These are phyloP conservation scores for Leptobrachium leishanense DNA, from an alignment of 2,113 vertebrate genomes.

Conservation along the genomic window DNA sequence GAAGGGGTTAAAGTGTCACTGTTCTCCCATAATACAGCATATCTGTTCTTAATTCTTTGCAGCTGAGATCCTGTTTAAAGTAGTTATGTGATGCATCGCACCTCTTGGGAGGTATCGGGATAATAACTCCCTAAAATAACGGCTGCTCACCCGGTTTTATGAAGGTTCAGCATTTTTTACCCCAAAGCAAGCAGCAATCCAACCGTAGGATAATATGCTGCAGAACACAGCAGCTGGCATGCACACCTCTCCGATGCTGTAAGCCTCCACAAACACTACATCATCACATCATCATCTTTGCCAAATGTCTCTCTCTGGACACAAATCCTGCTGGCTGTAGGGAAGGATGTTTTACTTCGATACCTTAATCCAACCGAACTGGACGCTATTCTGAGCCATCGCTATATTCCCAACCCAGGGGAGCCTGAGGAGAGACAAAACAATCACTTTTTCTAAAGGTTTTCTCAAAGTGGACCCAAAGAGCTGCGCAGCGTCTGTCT, in stretches of 20 bases:
- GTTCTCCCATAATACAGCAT: conserved; percentile 16
- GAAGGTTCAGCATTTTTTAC: conserved; percentile 16
- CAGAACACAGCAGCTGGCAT: conserved; percentile 8
- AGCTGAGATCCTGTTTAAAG: conserved; percentile 39
- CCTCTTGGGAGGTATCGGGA: conserved; percentile 37
- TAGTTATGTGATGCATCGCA: conserved; percentile 23
- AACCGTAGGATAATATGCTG: not conserved
- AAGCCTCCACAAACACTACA: not conserved
- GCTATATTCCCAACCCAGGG: too few relatives aligned
- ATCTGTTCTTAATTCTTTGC: conserved; percentile 36
- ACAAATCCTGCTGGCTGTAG: not conserved
- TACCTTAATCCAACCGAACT: too few relatives aligned
- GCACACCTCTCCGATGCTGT: not conserved
- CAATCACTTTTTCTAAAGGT: too few relatives aligned
- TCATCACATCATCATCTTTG: not conserved
- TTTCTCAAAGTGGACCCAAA: too few relatives aligned
- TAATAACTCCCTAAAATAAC: conserved; percentile 35
- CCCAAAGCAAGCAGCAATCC: conserved; percentile 4
- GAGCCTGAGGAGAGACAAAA: too few relatives aligned
- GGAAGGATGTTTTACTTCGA: too few relatives aligned
- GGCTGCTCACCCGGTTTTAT: conserved; percentile 12
- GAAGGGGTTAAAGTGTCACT: conserved; percentile 18
- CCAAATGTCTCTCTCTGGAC: not conserved
- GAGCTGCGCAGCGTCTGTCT: too few relatives aligned
- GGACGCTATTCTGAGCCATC: too few relatives aligned